phyloP scores from a whole-genome alignment of 2,797 vertebrate genomes.

The Pelobates cultripes region DNA sequence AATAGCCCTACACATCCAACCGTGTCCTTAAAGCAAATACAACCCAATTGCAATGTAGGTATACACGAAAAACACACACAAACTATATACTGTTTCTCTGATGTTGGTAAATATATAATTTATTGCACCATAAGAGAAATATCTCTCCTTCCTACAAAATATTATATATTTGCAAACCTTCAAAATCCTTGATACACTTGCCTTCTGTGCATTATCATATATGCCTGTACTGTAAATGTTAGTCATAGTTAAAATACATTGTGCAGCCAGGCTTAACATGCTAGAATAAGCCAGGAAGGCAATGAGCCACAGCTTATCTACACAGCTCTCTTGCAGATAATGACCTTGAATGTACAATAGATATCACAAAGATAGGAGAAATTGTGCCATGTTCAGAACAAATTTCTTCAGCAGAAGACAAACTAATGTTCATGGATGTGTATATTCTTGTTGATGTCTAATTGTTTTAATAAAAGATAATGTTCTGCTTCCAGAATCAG shows the following conservation, averaged over 20 bases:
- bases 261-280: conserved; percentile 13
- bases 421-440: not conserved
- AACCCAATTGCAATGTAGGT: too few relatives aligned
- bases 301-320: not conserved
- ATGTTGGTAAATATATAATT: too few relatives aligned
- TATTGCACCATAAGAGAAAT: too few relatives aligned
- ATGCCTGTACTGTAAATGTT: conserved; percentile 7
- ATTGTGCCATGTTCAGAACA: not conserved
- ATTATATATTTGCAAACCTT: too few relatives aligned
- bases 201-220: not conserved
- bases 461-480: not conserved
- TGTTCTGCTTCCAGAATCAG: not conserved
- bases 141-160: too few relatives aligned
- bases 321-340: not conserved
- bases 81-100: too few relatives aligned
- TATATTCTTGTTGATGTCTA: not conserved
- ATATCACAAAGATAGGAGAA: not conserved
- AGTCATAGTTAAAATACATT: conserved; percentile 13
- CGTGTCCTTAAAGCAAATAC: too few relatives aligned
- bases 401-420: not conserved
- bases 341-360: conserved; percentile 17
- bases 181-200: too few relatives aligned
- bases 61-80: too few relatives aligned
- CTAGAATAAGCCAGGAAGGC: conserved; percentile 4
- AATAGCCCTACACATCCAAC: too few relatives aligned